phyloP scores from a whole-genome alignment of 2,888 invertebrate genomes.

The Bursaphelenchus okinawaensis region DNA sequence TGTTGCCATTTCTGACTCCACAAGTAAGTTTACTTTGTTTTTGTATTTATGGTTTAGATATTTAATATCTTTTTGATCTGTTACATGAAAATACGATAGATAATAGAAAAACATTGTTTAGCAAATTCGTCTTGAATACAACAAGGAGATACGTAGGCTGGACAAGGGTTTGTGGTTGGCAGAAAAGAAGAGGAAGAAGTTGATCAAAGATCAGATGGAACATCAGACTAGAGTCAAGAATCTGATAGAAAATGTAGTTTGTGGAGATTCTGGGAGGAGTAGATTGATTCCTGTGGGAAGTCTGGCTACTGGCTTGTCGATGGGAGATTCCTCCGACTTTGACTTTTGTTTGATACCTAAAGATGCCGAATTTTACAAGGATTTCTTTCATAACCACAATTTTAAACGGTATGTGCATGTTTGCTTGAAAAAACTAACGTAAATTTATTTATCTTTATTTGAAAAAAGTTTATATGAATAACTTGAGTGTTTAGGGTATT shows the following conservation, averaged over 20 bases:
- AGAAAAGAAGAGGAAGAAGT: background rate
- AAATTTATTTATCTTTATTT: slow-evolving; percentile 8
- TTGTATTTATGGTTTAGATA: too few species aligned
- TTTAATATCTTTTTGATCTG: too few species aligned
- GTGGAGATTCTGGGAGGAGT: background rate
- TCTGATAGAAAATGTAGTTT: background rate
- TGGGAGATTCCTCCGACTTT: slow-evolving; percentile 16
- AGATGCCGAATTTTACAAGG: slow-evolving; percentile 23
- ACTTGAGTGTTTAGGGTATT: slow-evolving; percentile 13
- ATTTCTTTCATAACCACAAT: slow-evolving; percentile 32
- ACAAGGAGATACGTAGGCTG: background rate
- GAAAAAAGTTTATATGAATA: background rate
- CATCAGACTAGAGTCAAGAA: background rate
- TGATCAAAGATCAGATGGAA: background rate
- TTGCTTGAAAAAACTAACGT: too few species aligned
- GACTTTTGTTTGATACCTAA: slow-evolving; percentile 22
- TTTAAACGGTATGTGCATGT: slow-evolving; percentile 33
- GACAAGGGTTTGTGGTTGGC: background rate
- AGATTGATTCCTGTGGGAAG: slow-evolving; percentile 31
- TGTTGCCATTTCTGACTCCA: too few species aligned
- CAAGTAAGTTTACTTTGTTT: too few species aligned
- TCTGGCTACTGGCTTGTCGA: slow-evolving; percentile 18
- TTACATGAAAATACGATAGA: too few species aligned
- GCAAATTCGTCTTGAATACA: background rate
- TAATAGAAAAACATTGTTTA: too few species aligned